Base-by-base conservation (phyloP, 2,113 vertebrate genomes). In the Callorhinus ursinus region DNA sequence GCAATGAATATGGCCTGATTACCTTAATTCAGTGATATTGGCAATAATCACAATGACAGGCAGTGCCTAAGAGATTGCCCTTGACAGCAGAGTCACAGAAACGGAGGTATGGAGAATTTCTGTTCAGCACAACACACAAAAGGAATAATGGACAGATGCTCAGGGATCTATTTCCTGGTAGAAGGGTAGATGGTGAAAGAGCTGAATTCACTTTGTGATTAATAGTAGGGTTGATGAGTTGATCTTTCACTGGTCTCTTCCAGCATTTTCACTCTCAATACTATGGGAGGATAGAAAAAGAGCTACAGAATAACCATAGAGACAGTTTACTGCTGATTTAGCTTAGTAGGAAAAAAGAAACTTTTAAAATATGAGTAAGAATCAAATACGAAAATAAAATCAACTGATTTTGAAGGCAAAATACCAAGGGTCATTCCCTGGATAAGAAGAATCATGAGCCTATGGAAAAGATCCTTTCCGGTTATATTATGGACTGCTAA, bases 1-100 rank as follows among this genome's bases (percentile, higher is more conserved):
- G 33, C 94, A 77, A 81, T 97, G 97, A 97, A 96, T 97, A 85
- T 92, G 84, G 81, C 88, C 95, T 97, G 97, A 98, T 97, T 97
- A 96, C 89, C 97, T 97, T 97, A 97, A 98, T 96, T 97, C 93
- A 67, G 69, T 10, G 77, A 95, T 85, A 93, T 57, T 92, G 92
- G 95, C 84, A 96, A 83, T 96, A 97, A 97, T 97, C 94, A 74
- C 92, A 93, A 86, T 69, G 97, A 89, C 77, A 86, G 85, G 95
- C 81, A 95, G 88, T 46, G 49, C 86, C 77, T 94, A 81, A 53
- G 51, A 94, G 93, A 93, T 89, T 91, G 86, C 83, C 92, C 94
- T 85, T 88, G 84, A 97, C 81, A 93, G 95, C 67, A 88, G 85
- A 94, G 93, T 72, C 42, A 39, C 59, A 28, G 83, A 97, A 81